Evolutionary conservation across 2,113 vertebrate species (phyloP).

Genomic region (Oreamnos americanus): DNA sequence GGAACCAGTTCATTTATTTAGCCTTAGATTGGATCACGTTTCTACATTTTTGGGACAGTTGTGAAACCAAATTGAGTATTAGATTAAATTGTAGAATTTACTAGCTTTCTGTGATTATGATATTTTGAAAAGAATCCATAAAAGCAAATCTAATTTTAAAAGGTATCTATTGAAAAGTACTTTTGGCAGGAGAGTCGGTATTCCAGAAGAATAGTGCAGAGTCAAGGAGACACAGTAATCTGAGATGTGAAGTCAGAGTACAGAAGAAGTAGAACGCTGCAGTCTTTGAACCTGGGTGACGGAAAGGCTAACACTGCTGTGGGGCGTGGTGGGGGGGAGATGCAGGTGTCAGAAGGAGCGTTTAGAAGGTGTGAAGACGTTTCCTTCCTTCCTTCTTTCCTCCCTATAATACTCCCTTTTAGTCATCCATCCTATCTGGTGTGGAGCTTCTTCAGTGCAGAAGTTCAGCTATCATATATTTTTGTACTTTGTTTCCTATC

Average conservation of each 20-base stretch:
- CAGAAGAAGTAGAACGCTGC: neutral
- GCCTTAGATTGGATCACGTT: neutral
- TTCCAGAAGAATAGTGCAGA: neutral
- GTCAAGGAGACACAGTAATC: neutral
- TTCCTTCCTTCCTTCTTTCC: no score
- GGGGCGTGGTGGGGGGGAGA: neutral
- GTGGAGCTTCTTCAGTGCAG: neutral
- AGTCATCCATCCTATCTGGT: neutral
- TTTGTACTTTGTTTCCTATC: neutral
- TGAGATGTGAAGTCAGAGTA: neutral
- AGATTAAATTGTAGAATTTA: neutral
- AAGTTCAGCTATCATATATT: neutral
- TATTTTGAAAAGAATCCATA: neutral
- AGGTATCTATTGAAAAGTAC: neutral
- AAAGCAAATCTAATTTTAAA: conserved; percentile 18
- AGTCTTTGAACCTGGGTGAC: neutral
- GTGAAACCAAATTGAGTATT: neutral
- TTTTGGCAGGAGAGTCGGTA: neutral
- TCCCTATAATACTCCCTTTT: neutral
- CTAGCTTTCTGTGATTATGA: neutral
- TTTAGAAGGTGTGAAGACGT: neutral
- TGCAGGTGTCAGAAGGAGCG: neutral
- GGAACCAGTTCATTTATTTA: neutral
- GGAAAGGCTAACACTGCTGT: neutral
- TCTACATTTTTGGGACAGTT: neutral